Conservation (phyloP, 2,113 vertebrate species). For the Scopus umbretta region DNA sequence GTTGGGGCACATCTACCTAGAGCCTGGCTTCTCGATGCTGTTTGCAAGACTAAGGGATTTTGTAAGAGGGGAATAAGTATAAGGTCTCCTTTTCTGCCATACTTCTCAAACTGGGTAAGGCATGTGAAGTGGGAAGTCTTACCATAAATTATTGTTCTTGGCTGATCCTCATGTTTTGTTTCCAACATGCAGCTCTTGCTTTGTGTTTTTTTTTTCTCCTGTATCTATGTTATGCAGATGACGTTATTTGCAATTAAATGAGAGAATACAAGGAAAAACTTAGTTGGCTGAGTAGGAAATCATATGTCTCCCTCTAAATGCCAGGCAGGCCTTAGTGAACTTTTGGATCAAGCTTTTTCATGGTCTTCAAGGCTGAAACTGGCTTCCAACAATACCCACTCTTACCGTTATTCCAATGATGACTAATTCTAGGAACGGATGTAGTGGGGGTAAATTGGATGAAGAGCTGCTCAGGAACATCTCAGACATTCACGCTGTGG, state of each 20-base stretch:
- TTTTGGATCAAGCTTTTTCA: neutral
- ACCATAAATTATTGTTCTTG: neutral
- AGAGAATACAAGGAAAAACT: neutral
- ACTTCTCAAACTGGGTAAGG: neutral
- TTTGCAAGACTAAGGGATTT: neutral
- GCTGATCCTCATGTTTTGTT: neutral
- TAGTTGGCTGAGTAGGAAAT: neutral
- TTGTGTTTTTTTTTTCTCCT: neutral
- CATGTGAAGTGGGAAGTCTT: neutral
- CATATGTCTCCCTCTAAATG: neutral
- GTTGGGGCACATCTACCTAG: neutral
- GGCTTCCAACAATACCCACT: neutral
- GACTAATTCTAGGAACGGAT: neutral
- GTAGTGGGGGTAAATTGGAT: neutral
- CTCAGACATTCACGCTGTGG: neutral
- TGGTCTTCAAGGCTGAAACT: neutral
- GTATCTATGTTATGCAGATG: neutral
- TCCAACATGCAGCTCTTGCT: neutral
- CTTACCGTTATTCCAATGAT: neutral
- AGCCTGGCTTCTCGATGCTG: neutral
- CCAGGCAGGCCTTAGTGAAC: neutral
- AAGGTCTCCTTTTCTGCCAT: neutral
- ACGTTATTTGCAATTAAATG: neutral
- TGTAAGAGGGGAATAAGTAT: neutral
- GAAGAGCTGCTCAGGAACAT: neutral